Conservation (phyloP, 2,888 invertebrate genomes). For the Elysia crispata region DNA sequence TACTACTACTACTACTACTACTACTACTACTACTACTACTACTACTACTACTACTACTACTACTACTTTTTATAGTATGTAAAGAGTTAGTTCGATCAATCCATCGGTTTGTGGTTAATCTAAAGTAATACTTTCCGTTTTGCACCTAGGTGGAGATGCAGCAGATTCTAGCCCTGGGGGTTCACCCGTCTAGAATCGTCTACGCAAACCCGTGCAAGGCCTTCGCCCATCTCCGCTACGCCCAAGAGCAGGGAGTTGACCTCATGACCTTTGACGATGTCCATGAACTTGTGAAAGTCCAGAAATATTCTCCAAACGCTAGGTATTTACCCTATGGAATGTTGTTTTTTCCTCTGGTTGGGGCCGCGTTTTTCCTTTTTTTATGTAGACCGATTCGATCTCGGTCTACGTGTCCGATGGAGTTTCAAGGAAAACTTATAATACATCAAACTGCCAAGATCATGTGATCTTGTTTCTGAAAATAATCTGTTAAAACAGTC, state of each 20-base stretch:
- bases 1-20: slow-evolving; percentile 37
- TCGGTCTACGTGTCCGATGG: no score
- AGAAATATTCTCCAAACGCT: slow-evolving; percentile 87
- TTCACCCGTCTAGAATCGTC: slow-evolving; percentile 88
- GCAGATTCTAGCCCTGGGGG: slow-evolving; percentile 86
- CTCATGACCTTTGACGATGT: slow-evolving; percentile 95
- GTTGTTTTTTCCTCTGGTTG: no score
- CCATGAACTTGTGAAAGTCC: slow-evolving; percentile 91
- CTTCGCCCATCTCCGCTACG: slow-evolving; percentile 90
- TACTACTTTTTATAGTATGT: no score
- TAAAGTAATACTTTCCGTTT: not conserved
- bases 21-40: slow-evolving; percentile 40
- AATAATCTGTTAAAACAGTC: no score
- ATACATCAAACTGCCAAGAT: no score
- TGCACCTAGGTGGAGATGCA: slow-evolving; percentile 85
- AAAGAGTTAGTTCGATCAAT: no score
- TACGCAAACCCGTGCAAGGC: slow-evolving; percentile 97
- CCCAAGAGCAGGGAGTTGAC: slow-evolving; percentile 85
- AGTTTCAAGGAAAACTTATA: no score
- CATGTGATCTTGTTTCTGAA: no score
- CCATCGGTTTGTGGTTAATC: no score
- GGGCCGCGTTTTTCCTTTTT: no score
- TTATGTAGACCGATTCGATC: no score
- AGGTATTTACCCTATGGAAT: no score
- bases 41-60: slow-evolving; percentile 26